Evolutionary conservation across 2,797 vertebrate genomes (phyloP).

Genomic region (Aulostomus chinensis): DNA sequence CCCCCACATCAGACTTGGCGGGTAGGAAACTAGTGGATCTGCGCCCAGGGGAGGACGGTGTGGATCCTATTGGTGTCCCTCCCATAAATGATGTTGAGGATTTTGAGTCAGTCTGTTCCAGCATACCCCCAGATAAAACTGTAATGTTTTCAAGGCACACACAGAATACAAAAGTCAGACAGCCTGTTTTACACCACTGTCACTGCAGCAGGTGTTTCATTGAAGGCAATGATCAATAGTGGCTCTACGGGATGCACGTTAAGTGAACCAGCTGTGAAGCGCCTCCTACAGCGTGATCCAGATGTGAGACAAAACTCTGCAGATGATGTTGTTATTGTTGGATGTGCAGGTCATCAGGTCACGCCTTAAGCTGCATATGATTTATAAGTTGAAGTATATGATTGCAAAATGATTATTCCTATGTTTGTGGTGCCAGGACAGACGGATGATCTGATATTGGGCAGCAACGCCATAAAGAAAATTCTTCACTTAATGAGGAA

Average conservation of each 20-base stretch:
- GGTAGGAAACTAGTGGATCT: background rate
- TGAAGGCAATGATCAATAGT: background rate
- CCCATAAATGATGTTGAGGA: background rate
- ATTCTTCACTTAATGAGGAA: background rate
- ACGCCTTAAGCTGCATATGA: background rate
- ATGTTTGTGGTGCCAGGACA: slow-evolving; percentile 3
- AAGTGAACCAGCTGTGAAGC: background rate
- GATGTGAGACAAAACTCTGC: background rate
- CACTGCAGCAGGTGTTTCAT: background rate
- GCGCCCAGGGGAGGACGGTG: background rate
- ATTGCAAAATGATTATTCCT: background rate
- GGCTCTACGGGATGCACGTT: background rate
- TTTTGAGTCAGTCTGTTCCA: background rate
- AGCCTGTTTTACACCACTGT: background rate
- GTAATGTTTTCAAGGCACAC: slow-evolving; percentile 1
- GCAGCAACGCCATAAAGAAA: background rate
- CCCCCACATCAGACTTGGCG: background rate
- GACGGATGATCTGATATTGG: background rate
- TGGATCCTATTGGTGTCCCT: background rate
- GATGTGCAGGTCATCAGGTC: background rate
- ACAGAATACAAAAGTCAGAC: background rate
- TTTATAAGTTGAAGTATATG: background rate
- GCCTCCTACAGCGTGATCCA: background rate
- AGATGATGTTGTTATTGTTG: background rate
- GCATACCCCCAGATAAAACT: background rate